phyloP scores from a whole-genome alignment of 2,113 vertebrate species.

The Bufo gargarizans region DNA sequence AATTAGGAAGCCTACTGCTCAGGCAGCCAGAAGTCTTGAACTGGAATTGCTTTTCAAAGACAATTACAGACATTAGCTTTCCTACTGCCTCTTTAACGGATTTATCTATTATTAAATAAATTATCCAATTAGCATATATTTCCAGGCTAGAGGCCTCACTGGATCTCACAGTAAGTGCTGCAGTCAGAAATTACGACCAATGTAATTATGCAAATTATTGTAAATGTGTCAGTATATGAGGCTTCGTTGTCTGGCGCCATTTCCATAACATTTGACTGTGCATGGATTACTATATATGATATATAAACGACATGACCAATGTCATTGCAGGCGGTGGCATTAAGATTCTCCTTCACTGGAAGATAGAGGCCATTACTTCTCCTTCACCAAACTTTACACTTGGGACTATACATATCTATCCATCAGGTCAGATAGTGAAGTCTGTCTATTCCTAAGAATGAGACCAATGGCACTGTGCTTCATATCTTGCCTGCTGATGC shows the following conservation, averaged over 20 bases:
- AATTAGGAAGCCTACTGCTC: neutral
- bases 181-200: slow-evolving; percentile 14
- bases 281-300: neutral
- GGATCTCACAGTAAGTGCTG: slow-evolving; percentile 21
- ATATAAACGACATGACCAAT: neutral
- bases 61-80: slow-evolving; percentile 38
- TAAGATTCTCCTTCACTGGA: neutral
- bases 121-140: slow-evolving; percentile 37
- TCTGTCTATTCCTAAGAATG: neutral
- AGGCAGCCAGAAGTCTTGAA: slow-evolving; percentile 1
- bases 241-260: neutral
- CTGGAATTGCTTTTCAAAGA: slow-evolving; percentile 34
- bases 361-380: neutral
- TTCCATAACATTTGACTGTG: neutral
- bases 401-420: neutral
- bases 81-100: slow-evolving; percentile 5
- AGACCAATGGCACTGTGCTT: no score
- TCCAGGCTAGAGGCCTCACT: neutral
- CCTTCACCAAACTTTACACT: neutral
- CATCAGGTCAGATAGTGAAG: neutral
- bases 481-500: no score
- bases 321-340: no score
- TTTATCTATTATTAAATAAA: slow-evolving; percentile 41
- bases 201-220: slow-evolving; percentile 39
- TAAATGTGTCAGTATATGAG: slow-evolving; percentile 33